Base-by-base conservation (phyloP, 37 sponge, comb jelly and placozoan genomes). In the Ephydatia muelleri region DNA sequence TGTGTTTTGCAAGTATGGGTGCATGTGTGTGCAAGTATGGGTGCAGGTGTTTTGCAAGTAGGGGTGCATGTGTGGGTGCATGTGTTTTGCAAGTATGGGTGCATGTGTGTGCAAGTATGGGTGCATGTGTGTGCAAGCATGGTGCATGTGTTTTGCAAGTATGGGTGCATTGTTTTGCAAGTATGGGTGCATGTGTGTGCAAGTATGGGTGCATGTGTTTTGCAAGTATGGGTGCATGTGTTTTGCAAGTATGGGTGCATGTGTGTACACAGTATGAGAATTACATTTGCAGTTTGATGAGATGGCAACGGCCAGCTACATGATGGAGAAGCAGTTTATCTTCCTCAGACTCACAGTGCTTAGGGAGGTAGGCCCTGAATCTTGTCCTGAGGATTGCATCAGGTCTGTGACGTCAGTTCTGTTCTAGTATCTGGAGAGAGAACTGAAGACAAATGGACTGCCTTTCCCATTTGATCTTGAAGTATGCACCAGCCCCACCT, bases 381-480 rank as follows among this genome's bases (percentile, higher is more conserved):
- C 43, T 9, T 43, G 43, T 43, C 43, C 43, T 43, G 43, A 9
- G 43, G 3, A 6, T 6, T 43, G 43, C 43, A n/a, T n/a, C 6
- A 43, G 43, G 6, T 43, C 43, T 43, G n/a, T n/a, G 43, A 68
- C 75, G 31, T 2, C 78, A 47, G 6, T 81, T 73, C 32, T 40
- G 13, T 6, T 91, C 47, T 34, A 95, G 94, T 99, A 99, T 49
- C 80, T 99, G 77, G 97, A 97, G 85, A 76, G 81, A 78, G 97
- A 97, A 43, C 80, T 99, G 30, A 86, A 85, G 30, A 93, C 95
- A 14, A 80, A 85, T 43, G 96, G 94, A 21, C 77, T 96, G 49
- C 83, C 96, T 27, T 95, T 95, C 75, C 93, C 90, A 4, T 95
- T 93, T 88, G 96, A 95, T 67, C 49, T 95, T 12, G 95, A 94